Evolutionary conservation across 2,113 vertebrate genomes (phyloP), one percentile per base, ranked within the genome.

Genomic region (Ascaphus truei): DNA sequence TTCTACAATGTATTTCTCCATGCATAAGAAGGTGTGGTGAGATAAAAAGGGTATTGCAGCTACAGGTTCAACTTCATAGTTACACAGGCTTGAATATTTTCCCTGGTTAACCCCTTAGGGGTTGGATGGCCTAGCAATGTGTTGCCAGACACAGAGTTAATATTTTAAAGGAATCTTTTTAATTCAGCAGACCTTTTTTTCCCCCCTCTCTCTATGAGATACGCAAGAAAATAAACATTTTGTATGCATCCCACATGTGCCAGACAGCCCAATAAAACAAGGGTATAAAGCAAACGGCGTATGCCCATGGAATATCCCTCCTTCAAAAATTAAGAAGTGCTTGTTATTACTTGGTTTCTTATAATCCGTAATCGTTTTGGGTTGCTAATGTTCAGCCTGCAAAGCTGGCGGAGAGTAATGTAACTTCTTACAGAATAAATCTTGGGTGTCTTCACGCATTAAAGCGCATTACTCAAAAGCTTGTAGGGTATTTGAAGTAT

Each of bases 391-490:
- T 61, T 39, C 45, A 51, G 31, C 56, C 45, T 37, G 57, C 67
- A 69, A 61, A 61, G 67, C 67, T 43, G 67, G 33, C 41, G 57
- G 67, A 52, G 60, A 37, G 56, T 37, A 69, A 69, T 52, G 56
- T 39, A 69, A 69, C 41, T 52, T 69, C 67, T 69, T 69, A 60
- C 33, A 15, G 57, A 57, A 69, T 69, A 41, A 69, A 61, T 51
- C 20, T 61, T 61, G 56, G 67, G 67, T 69, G 57, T 69, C 61
- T 69, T 69, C 57, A 69, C 67, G 33, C 67, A 60, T 69, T 69
- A 69, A 61, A 61, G 39, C 16, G 67, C 56, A 61, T 69, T 69
- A 69, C 7, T 31, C 31, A 61, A 61, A 61, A 51, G 33, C 67
- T 61, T 51, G 47, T 16, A 31, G 56, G 18, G 56, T 52, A 69